These are phyloP conservation scores for Abrostola triplasia DNA, from an alignment of 2,888 invertebrate species.

Conservation along the genomic window DNA sequence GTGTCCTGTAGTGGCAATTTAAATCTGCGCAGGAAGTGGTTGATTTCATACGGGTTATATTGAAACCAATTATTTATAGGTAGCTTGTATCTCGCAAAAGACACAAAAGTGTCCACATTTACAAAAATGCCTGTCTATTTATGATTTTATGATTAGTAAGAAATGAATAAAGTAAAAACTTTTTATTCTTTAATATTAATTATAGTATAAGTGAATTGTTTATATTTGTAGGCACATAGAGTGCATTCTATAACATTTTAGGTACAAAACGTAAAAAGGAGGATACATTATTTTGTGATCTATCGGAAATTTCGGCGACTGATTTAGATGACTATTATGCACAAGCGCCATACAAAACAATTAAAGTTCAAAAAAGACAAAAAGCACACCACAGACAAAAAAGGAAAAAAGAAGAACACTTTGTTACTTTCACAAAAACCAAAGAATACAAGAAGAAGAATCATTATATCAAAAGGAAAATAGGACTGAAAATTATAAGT, in stretches of 20 bases:
- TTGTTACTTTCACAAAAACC: constrained; percentile 53
- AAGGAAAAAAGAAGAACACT: constrained; percentile 64
- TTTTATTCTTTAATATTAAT: not conserved
- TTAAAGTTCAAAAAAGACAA: constrained; percentile 59
- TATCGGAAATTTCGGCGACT: constrained; percentile 76
- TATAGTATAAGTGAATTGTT: constrained; percentile 31
- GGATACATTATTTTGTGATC: constrained; percentile 62
- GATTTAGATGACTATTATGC: constrained; percentile 70
- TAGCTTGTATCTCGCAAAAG: no score
- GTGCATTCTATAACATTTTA: constrained; percentile 59
- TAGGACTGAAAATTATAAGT: constrained; percentile 62
- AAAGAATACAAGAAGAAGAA: constrained; percentile 70
- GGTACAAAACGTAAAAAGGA: constrained; percentile 61
- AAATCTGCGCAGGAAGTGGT: no score
- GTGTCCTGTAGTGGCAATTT: no score
- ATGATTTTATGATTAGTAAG: no score
- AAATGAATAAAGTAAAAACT: no score
- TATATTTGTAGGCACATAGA: constrained; percentile 47
- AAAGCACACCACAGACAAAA: constrained; percentile 68
- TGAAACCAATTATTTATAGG: no score
- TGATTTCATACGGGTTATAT: no score
- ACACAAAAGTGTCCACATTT: no score
- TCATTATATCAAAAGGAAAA: constrained; percentile 66
- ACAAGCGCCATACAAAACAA: constrained; percentile 44
- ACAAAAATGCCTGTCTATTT: no score